Percentiles rank a stretch among this genome's conserved stretches.
Conservation (phyloP, 2,797 vertebrate species). For the Sebastes alutus region DNA sequence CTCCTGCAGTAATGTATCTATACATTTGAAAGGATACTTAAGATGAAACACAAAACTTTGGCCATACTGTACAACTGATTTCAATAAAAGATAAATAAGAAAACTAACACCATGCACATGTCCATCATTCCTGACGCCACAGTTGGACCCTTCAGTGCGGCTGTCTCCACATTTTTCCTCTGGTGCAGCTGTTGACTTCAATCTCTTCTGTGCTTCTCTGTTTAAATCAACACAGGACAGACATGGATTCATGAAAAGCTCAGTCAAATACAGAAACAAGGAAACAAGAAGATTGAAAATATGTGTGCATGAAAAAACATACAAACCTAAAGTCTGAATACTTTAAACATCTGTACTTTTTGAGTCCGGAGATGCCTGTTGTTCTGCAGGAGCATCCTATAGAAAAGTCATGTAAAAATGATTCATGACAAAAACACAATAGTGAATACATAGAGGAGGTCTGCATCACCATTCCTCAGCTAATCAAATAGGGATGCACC, state of each 20-base stretch:
- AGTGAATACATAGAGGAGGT: neutral
- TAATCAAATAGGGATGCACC: neutral
- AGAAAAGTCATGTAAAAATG: neutral
- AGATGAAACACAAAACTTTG: neutral
- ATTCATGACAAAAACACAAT: neutral
- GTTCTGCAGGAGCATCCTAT: conserved; percentile 56
- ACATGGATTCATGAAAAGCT: conserved; percentile 15
- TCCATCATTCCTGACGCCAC: conserved; percentile 2
- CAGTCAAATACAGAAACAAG: neutral
- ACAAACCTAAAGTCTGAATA: conserved; percentile 34
- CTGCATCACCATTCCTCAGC: neutral
- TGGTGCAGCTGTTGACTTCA: conserved; percentile 60
- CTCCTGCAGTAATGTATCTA: neutral
- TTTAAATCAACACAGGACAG: conserved; percentile 4
- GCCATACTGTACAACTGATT: conserved; percentile 22
- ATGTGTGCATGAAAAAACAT: neutral
- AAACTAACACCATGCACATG: conserved; percentile 12
- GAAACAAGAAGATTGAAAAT: neutral
- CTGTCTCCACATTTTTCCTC: conserved; percentile 33
- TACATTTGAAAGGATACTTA: neutral
- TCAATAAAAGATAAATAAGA: conserved; percentile 44
- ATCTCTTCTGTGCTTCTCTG: conserved; percentile 23
- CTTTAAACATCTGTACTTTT: conserved; percentile 73
- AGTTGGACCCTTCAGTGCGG: conserved; percentile 18
- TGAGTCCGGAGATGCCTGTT: conserved; percentile 23